Base-by-base conservation (phyloP, 2,888 invertebrate species). In the Theretra japonica region DNA sequence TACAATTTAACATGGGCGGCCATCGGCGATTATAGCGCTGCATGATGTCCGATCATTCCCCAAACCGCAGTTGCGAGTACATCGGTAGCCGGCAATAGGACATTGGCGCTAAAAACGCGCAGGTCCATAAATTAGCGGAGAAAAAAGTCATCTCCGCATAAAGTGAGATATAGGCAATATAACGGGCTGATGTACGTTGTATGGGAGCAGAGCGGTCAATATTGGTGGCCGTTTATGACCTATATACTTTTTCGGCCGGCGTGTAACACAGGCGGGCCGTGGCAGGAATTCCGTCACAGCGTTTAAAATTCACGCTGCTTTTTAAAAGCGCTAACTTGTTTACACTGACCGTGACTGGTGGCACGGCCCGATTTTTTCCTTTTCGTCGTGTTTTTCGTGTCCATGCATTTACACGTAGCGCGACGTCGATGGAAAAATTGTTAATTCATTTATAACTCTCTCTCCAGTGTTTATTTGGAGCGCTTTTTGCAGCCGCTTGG, bases 161-260 rank as follows among this genome's bases (percentile, higher is more conserved):
- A 84, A 83, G 84, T 87, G 88, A 89, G 89, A 90, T 90, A 90
- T 87, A 87, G 85, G 82, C 86, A 88, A 88, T 88, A 87, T 87
- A 91, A 86, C 83, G 81, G 83, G 83, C 84, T 89, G 88, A 90
- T 89, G 90, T 85, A 89, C 87, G 88, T 74, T 84, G 86, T 83
- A 85, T 83, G 86, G 80, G 84, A 88, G 87, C 84, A 83, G 87
- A 84, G 86, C 89, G 90, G 90, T 92, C 91, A 92, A 91, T 92
- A 93, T 92, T 92, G 93, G 93, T 92, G 92, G 87, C 88, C 85
- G 83, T 92, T 92, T 93, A 93, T 93, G 90, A 90, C 88, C 91
- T 91, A 92, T 92, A 93, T 91, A 91, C 92, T 89, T 92, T 92
- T 91, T 89, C 80, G 86, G 86, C 80, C 80, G 83, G 82, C 84